Percentiles rank a stretch among this genome's conserved stretches.
Conservation (phyloP, 2,888 invertebrate species). For the Metalampra italica region DNA sequence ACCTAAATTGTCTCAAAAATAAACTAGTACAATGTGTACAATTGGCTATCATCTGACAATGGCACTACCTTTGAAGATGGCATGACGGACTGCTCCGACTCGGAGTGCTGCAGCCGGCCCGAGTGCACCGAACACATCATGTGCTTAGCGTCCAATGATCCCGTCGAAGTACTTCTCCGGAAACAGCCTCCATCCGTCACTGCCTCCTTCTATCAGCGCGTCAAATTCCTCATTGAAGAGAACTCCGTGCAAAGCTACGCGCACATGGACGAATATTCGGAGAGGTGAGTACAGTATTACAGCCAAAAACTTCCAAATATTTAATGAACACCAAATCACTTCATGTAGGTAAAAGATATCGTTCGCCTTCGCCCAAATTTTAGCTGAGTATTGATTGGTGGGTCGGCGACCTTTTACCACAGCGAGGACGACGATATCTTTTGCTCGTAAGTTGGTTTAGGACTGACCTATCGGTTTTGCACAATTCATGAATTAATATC, state of each 20-base stretch:
- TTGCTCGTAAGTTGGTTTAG: constrained; percentile 55
- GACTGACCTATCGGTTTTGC: constrained; percentile 59
- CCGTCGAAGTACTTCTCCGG: constrained; percentile 95
- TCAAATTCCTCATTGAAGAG: constrained; percentile 98
- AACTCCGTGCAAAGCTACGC: constrained; percentile 99
- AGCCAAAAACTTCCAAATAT: constrained; percentile 25
- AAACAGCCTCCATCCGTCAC: constrained; percentile 98
- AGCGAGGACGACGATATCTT: constrained; percentile 42
- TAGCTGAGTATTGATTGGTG: not conserved
- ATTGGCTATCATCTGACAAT: constrained; percentile 45
- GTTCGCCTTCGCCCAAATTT: constrained; percentile 21
- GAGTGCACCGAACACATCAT: constrained; percentile 94
- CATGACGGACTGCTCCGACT: constrained; percentile 98
- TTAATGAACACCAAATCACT: constrained; percentile 65
- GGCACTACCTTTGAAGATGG: constrained; percentile 86
- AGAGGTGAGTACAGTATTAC: constrained; percentile 88
- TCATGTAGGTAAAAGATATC: constrained; percentile 62
- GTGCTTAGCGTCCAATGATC: constrained; percentile 97
- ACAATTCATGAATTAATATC: constrained; percentile 64
- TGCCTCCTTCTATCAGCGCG: constrained; percentile 97
- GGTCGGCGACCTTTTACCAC: not conserved
- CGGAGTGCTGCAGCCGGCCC: constrained; percentile 96
- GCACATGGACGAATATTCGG: constrained; percentile 97
- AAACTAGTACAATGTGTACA: not conserved
- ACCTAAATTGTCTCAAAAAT: not conserved